Conservation (phyloP, 2,797 vertebrate genomes). For the Podarcis siculus region DNA sequence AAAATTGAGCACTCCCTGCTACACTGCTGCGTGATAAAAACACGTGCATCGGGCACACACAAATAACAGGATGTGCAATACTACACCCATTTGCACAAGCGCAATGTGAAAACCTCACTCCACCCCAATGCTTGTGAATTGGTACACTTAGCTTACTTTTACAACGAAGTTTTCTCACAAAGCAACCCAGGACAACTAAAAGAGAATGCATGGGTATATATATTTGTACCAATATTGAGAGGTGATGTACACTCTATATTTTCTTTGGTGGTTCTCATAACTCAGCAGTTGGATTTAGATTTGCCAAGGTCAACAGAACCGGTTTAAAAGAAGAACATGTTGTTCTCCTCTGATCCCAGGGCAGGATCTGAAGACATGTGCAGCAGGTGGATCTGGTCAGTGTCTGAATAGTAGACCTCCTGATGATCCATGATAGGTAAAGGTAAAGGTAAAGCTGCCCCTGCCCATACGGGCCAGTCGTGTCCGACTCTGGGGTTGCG, state of each 20-base stretch:
- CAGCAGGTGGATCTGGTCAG: neutral
- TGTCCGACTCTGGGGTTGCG: no score
- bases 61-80: neutral
- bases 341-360: neutral
- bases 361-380: neutral
- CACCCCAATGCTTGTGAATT: neutral
- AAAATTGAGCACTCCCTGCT: neutral
- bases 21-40: neutral
- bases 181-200: neutral
- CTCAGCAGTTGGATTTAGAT: neutral
- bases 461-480: no score
- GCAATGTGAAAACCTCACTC: neutral
- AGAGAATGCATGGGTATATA: neutral
- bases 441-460: no score
- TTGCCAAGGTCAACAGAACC: neutral
- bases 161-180: neutral
- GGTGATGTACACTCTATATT: neutral
- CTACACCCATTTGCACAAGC: neutral
- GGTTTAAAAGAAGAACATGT: neutral
- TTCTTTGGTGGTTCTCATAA: neutral
- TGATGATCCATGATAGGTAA: neutral
- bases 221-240: neutral
- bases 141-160: neutral
- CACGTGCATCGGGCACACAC: neutral
- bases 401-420: neutral